phyloP scores from a whole-genome alignment of 2,797 vertebrate genomes.

The Pangasius mekongensis region DNA sequence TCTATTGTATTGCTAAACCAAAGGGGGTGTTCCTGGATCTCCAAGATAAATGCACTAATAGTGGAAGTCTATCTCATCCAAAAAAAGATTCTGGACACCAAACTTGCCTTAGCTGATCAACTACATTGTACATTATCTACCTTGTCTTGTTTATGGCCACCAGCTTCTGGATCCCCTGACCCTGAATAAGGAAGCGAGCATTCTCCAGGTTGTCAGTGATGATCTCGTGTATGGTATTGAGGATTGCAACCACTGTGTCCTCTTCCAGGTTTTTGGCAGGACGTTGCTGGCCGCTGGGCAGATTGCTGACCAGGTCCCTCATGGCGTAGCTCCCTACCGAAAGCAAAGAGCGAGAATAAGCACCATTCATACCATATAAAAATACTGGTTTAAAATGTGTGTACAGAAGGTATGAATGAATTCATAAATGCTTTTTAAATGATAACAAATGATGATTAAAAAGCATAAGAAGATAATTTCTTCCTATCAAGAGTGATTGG shows the following conservation, averaged over 20 bases:
- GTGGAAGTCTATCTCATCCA: background rate
- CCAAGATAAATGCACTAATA: background rate
- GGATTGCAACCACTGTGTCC: constrained; percentile 92
- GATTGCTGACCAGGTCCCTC: constrained; percentile 91
- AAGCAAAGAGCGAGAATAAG: background rate
- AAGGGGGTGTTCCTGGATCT: background rate
- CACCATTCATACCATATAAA: background rate
- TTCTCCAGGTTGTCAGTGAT: constrained; percentile 95
- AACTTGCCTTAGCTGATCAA: background rate
- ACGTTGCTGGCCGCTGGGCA: constrained; percentile 89
- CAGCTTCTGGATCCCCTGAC: constrained; percentile 92
- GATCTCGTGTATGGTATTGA: constrained; percentile 97
- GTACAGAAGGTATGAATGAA: background rate
- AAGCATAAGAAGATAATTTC: background rate
- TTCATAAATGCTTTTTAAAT: background rate
- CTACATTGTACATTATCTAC: constrained; percentile 65
- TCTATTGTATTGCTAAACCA: background rate
- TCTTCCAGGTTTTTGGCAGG: constrained; percentile 92
- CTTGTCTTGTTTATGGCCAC: constrained; percentile 91
- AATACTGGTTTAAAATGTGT: background rate
- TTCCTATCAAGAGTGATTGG: background rate
- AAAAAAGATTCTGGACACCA: constrained; percentile 1
- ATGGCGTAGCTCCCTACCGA: constrained; percentile 90
- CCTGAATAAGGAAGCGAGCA: constrained; percentile 89
- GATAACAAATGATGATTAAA: background rate